phyloP scores from a whole-genome alignment of 2,797 vertebrate genomes.

The Petrocephalus sullivani region DNA sequence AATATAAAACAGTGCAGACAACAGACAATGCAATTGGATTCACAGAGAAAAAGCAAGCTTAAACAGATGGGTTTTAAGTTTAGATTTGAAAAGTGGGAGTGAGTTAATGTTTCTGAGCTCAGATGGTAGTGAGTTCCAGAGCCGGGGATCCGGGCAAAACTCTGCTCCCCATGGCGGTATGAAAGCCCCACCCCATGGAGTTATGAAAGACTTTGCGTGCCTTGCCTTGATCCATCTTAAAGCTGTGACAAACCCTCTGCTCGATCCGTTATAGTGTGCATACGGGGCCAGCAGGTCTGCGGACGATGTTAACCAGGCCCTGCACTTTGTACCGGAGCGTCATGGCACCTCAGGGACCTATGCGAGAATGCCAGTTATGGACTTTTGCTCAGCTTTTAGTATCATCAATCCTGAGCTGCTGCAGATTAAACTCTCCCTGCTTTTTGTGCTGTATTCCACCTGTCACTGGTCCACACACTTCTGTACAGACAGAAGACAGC shows the following conservation, averaged over 20 bases:
- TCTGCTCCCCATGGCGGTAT: too few species aligned
- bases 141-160: too few species aligned
- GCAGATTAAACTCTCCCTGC: neutral
- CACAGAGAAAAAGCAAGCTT: too few species aligned
- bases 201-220: neutral
- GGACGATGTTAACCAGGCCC: neutral
- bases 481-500: neutral
- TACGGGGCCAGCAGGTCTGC: neutral
- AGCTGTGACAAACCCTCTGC: neutral
- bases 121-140: too few species aligned
- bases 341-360: neutral
- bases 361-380: neutral
- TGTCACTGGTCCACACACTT: neutral
- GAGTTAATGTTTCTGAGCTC: too few species aligned
- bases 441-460: neutral
- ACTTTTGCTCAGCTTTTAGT: neutral
- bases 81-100: too few species aligned
- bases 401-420: neutral
- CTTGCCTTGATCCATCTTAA: neutral
- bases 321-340: neutral
- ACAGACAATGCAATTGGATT: too few species aligned
- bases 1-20: too few species aligned
- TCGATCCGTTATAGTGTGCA: neutral
- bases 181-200: neutral
- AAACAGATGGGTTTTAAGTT: too few species aligned